These are phyloP conservation scores for Paracentrotus lividus DNA, from an alignment of 53 echinoderm and acorn worm genomes.

Conservation along the genomic window DNA sequence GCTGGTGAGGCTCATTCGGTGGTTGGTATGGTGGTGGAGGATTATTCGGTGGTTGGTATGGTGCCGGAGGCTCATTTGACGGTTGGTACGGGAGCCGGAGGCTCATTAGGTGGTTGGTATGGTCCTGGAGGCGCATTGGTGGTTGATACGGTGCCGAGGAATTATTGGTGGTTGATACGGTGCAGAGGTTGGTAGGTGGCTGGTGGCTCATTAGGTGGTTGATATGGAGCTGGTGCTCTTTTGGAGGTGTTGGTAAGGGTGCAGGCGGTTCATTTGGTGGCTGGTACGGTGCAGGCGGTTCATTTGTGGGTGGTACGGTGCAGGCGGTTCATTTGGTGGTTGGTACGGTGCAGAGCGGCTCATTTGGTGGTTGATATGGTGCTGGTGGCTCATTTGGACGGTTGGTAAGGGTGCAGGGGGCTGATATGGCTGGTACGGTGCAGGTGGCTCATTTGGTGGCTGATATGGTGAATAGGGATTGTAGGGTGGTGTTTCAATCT, in stretches of 20 bases:
- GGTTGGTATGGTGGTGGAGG: background rate
- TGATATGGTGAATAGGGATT: background rate
- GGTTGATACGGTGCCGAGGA: background rate
- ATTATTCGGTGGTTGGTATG: background rate
- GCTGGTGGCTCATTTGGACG: too few species aligned
- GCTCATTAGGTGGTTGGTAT: background rate
- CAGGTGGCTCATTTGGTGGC: slow-evolving; percentile 14
- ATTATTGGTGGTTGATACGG: background rate
- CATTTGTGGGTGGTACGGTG: background rate
- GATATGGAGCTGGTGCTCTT: too few species aligned
- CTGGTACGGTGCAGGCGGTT: too few species aligned
- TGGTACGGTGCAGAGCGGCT: background rate
- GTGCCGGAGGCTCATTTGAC: background rate
- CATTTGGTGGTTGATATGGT: background rate
- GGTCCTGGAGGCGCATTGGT: too few species aligned
- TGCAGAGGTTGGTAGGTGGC: too few species aligned
- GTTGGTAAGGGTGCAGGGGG: too few species aligned
- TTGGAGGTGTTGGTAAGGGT: too few species aligned
- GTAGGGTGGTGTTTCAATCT: slow-evolving; percentile 28
- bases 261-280: too few species aligned
- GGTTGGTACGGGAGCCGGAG: background rate
- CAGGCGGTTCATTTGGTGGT: background rate
- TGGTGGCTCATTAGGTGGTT: too few species aligned
- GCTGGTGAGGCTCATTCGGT: background rate
- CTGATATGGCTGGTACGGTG: background rate